Percentiles rank a stretch among this genome's conserved stretches.
Evolutionary conservation across 2,797 vertebrate genomes (phyloP).

Genomic region (Enoplosus armatus): DNA sequence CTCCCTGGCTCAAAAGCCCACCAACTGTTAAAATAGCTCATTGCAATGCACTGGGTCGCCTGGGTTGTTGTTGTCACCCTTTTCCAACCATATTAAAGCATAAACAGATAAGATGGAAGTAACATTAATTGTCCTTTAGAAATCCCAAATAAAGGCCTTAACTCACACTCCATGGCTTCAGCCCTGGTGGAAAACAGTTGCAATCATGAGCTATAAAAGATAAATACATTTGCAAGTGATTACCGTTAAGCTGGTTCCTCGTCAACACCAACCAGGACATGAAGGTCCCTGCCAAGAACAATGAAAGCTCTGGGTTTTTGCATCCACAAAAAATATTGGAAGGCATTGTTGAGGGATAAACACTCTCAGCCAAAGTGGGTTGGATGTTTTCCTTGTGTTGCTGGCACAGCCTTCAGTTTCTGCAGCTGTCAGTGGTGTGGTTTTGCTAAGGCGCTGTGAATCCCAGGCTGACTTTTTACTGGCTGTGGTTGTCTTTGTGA

Average conservation of each 20-base stretch:
- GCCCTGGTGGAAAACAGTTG: conserved; percentile 59
- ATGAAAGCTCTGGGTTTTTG: conserved; percentile 78
- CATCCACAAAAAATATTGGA: conserved; percentile 83
- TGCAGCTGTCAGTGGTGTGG: conserved; percentile 79
- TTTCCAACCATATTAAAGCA: conserved; percentile 52
- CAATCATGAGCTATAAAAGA: conserved; percentile 78
- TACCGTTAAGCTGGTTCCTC: conserved; percentile 77
- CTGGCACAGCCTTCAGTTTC: conserved; percentile 66
- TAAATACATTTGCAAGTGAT: conserved; percentile 80
- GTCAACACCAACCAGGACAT: conserved; percentile 75
- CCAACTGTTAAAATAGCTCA: conserved; percentile 66
- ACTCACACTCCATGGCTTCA: conserved; percentile 50
- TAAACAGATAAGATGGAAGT: conserved; percentile 53
- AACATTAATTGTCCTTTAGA: conserved; percentile 49
- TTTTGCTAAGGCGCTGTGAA: conserved; percentile 65
- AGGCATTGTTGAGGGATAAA: conserved; percentile 81
- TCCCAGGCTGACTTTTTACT: conserved; percentile 66
- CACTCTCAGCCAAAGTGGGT: conserved; percentile 79
- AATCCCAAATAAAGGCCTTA: conserved; percentile 58
- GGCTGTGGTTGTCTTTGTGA: conserved; percentile 70
- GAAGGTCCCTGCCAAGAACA: conserved; percentile 79
- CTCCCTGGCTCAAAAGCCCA: conserved; percentile 64
- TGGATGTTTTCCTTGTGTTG: conserved; percentile 79
- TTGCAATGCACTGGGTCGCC: conserved; percentile 58
- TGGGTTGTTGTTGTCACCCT: conserved; percentile 49